These are phyloP conservation scores for Heliconius ismenius DNA, from an alignment of 2,888 invertebrate species.

Conservation along the genomic window DNA sequence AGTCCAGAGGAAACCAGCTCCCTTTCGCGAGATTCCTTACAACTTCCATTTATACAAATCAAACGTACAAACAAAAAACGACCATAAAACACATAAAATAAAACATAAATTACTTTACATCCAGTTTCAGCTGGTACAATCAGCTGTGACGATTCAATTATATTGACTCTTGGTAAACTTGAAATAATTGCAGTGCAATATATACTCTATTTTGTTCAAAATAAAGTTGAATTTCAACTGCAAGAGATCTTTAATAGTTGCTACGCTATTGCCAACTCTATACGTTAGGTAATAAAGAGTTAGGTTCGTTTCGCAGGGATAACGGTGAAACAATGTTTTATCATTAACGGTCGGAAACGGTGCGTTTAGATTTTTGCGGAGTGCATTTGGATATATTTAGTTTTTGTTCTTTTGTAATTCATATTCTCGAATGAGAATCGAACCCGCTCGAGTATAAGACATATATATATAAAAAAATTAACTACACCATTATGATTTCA, in stretches of 20 bases:
- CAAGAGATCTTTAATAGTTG: neutral
- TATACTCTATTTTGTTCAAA: neutral
- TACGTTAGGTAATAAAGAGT: neutral
- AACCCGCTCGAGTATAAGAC: too few species aligned
- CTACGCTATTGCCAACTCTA: constrained; percentile 25
- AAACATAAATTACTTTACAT: constrained; percentile 14
- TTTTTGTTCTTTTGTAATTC: neutral
- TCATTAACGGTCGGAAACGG: constrained; percentile 41
- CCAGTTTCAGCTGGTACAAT: constrained; percentile 40
- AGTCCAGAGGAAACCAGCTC: constrained; percentile 28
- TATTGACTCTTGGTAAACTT: constrained; percentile 39
- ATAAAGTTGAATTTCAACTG: constrained; percentile 15
- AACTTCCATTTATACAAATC: constrained; percentile 28
- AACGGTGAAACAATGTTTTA: constrained; percentile 41
- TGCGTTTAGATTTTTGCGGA: constrained; percentile 33
- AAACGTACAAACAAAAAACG: constrained; percentile 9
- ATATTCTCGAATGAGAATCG: too few species aligned
- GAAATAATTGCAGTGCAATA: constrained; percentile 2
- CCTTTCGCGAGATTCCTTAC: constrained; percentile 31
- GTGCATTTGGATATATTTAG: neutral
- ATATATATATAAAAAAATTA: too few species aligned
- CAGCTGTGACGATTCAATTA: constrained; percentile 41
- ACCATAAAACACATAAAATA: neutral
- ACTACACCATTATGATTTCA: too few species aligned
- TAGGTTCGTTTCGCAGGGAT: constrained; percentile 4